Evolutionary conservation across 64 coral and sea anemone genomes (phyloP).

Genomic region (Pocillopora damicornis): DNA sequence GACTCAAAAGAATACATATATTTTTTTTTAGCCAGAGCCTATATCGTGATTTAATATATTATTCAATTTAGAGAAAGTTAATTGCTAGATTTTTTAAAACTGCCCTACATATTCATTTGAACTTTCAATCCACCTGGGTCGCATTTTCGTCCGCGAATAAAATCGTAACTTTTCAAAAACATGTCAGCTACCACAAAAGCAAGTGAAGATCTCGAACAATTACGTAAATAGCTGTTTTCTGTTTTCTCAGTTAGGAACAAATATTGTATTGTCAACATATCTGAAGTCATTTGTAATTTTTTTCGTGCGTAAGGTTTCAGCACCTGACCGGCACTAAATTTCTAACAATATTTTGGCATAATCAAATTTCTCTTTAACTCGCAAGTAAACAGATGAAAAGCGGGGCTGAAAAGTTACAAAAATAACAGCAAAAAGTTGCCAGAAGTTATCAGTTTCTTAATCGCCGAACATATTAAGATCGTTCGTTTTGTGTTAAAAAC

Average conservation of each 20-base stretch:
- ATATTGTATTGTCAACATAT: neutral
- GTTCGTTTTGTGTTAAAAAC: constrained; percentile 21
- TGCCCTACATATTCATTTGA: too few species aligned
- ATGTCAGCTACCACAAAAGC: constrained; percentile 7
- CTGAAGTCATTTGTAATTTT: constrained; percentile 1
- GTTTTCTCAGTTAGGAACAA: constrained; percentile 4
- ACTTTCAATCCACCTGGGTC: neutral
- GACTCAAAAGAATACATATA: too few species aligned
- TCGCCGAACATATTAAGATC: neutral
- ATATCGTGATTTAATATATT: too few species aligned
- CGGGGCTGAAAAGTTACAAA: neutral
- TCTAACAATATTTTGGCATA: neutral
- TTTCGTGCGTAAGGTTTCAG: neutral
- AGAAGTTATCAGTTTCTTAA: neutral
- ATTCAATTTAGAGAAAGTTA: too few species aligned
- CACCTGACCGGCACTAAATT: too few species aligned
- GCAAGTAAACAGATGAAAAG: neutral
- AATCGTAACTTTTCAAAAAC: neutral
- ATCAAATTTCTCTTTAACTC: neutral
- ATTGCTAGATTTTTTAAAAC: too few species aligned
- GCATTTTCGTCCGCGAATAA: neutral
- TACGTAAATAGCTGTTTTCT: neutral
- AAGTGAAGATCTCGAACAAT: neutral
- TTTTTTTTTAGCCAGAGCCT: too few species aligned
- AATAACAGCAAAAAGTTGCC: neutral